These are phyloP conservation scores for Meloidogyne hapla DNA, from an alignment of 1,140 invertebrate genomes.

Conservation along the genomic window DNA sequence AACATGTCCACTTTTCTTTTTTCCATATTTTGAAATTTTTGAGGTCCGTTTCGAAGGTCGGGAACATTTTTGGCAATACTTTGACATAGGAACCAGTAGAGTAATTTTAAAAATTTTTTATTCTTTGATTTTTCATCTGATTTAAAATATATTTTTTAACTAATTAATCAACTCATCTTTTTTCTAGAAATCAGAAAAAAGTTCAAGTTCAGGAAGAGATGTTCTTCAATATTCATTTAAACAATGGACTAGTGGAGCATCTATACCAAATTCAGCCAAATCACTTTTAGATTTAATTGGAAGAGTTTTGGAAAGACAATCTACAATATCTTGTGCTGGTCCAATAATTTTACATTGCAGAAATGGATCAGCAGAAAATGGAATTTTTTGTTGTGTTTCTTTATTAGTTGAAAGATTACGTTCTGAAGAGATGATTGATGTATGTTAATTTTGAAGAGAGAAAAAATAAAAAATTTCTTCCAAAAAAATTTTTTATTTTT, in stretches of 20 bases:
- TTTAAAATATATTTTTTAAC: too few relatives aligned
- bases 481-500: neutral
- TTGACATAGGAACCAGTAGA: too few relatives aligned
- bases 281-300: conserved; percentile 55
- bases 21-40: too few relatives aligned
- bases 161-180: too few relatives aligned
- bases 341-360: conserved; percentile 61
- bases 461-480: neutral
- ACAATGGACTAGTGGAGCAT: conserved; percentile 40
- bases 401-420: conserved; percentile 66
- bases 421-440: conserved; percentile 65
- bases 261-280: conserved; percentile 38
- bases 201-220: conserved; percentile 36
- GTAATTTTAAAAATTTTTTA: too few relatives aligned
- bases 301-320: conserved; percentile 55
- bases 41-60: too few relatives aligned
- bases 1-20: too few relatives aligned
- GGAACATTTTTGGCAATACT: too few relatives aligned
- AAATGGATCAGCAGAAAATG: conserved; percentile 65
- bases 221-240: conserved; percentile 46
- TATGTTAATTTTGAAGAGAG: neutral
- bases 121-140: too few relatives aligned
- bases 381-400: conserved; percentile 65
- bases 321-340: conserved; percentile 41
- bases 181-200: conserved; percentile 32